Base-by-base conservation (phyloP, 2,113 vertebrate genomes). In the Rhinoderma darwinii region DNA sequence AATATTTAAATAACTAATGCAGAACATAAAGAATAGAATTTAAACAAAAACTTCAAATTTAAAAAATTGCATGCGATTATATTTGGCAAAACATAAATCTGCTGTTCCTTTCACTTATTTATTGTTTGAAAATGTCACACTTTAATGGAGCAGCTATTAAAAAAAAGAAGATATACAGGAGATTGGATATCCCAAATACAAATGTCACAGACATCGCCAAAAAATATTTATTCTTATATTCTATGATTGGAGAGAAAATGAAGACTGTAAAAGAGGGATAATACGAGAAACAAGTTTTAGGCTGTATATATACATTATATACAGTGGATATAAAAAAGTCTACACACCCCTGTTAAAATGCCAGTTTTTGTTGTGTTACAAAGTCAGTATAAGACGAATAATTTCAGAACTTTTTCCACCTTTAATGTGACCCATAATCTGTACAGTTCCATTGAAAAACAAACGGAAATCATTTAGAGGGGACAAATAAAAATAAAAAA, bases 1-100 rank as follows among this genome's bases (percentile, higher is more conserved):
- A 76, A 84, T 84, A 85, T 59, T 76, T 77, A 85, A 63, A 85
- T 76, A 85, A 44, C 54, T 77, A 77, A 35, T 75, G 73, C 37
- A 61, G 41, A 77, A 77, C 73, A 85, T 70, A 70, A 83, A 83
- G 72, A 25, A 27, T 32, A 22, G 11, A 83, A 50, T 51, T 83
- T 61, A 82, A 82, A 82, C 61, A 70, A 50, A n/a, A 82, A 70
- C n/a, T 43, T 83, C 20, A 30, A 37, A 83, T 50, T 50, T 12
- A 70, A 50, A 37, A 63, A 70, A 70, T 72, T 50, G 81, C 32
- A 72, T 35, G 20, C 9, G 44, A 66, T 63, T 66, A 82, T 82
- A 82, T 66, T 66, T n/a, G 30, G 79, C 15, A 63, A 82, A 43
- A 61, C 32, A 86, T 80, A 70, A 51, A 86, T 80, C 61, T 54